Conservation (phyloP, 2,797 vertebrate species). For the Lacerta bilineata region DNA sequence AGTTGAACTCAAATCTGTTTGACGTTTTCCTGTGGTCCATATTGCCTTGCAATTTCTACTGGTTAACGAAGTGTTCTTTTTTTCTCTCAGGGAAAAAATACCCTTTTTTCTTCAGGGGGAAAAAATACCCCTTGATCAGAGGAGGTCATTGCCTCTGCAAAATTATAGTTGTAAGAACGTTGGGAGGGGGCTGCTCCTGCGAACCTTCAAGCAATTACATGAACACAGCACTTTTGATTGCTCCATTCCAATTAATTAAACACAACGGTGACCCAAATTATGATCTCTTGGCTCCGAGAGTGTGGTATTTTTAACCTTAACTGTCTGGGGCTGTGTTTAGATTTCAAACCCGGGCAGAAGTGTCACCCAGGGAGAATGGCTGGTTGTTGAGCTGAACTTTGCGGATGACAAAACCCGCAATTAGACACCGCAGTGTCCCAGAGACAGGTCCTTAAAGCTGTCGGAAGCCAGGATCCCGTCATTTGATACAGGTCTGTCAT, state of each 20-base stretch:
- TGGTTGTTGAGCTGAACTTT: slow-evolving; percentile 75
- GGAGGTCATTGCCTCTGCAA: slow-evolving; percentile 61
- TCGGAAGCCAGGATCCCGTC: slow-evolving; percentile 78
- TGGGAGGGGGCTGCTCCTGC: slow-evolving; percentile 55
- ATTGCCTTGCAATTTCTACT: not conserved
- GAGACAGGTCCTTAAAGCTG: slow-evolving; percentile 81
- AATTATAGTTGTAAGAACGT: slow-evolving; percentile 71
- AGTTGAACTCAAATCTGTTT: not conserved
- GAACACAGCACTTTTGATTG: slow-evolving; percentile 78
- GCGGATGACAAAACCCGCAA: slow-evolving; percentile 79
- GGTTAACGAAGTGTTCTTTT: slow-evolving; percentile 46
- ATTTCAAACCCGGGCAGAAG: slow-evolving; percentile 81
- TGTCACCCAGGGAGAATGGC: slow-evolving; percentile 79
- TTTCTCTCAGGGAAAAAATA: slow-evolving; percentile 12
- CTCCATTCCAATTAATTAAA: slow-evolving; percentile 86
- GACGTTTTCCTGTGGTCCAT: not conserved
- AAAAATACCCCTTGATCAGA: slow-evolving; percentile 42
- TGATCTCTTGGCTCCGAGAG: slow-evolving; percentile 77
- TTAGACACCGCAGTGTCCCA: slow-evolving; percentile 80
- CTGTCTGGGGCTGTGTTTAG: slow-evolving; percentile 78
- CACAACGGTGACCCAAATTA: slow-evolving; percentile 83
- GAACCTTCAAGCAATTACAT: slow-evolving; percentile 80
- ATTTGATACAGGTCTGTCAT: slow-evolving; percentile 80
- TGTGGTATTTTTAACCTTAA: slow-evolving; percentile 83
- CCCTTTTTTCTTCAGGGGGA: not conserved